A percentile compares a stretch with the other conserved stretches of the same genome.
Evolutionary conservation across 2,797 vertebrate species (phyloP).

Genomic region (Eleutherodactylus coqui): DNA sequence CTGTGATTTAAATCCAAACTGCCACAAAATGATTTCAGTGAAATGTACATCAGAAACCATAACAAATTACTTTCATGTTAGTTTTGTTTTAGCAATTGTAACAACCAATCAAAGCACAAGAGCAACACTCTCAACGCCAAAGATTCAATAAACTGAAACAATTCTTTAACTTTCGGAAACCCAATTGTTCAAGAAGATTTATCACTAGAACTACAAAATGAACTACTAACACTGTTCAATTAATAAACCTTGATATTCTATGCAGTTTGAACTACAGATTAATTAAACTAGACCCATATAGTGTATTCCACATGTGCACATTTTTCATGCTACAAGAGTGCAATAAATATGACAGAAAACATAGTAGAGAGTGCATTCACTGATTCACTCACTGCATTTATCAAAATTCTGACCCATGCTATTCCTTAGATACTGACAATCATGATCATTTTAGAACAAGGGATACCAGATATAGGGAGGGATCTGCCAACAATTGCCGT

Average conservation of each 20-base stretch:
- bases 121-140: constrained; percentile 13
- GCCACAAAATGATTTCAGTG: constrained; percentile 8
- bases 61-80: constrained; percentile 25
- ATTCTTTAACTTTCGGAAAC: constrained; percentile 16
- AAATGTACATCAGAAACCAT: constrained; percentile 26
- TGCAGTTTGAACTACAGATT: constrained; percentile 6
- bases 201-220: constrained; percentile 24
- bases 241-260: constrained; percentile 17
- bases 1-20: constrained; percentile 1
- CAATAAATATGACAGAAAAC: neutral
- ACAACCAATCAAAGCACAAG: constrained; percentile 34
- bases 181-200: constrained; percentile 34
- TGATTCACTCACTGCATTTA: neutral
- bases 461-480: too few relatives aligned
- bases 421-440: neutral
- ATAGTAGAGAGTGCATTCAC: neutral
- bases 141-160: constrained; percentile 34
- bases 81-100: constrained; percentile 9
- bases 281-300: constrained; percentile 13
- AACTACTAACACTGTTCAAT: constrained; percentile 4
- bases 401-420: neutral
- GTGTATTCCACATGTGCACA: neutral
- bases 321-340: neutral
- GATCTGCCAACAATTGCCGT: too few relatives aligned
- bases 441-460: neutral